Base-by-base conservation (phyloP, 2,888 invertebrate genomes). In the Axea sp. region DNA sequence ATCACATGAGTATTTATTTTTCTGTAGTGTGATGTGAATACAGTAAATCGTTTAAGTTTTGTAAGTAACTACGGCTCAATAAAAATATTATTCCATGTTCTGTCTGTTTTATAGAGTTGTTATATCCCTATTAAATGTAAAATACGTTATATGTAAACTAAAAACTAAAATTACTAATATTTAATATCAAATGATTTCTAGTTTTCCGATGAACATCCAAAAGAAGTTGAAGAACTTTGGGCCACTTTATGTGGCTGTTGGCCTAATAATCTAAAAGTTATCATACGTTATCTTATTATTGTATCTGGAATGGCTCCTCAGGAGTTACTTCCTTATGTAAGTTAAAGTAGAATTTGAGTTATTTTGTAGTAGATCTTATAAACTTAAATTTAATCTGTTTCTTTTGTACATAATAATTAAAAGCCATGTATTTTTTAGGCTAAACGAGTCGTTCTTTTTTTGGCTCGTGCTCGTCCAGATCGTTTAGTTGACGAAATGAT, bases 281-380 rank as follows among this genome's bases (percentile, higher is more conserved):
- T 99, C 82, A 93, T 99, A 75, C 92, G 98, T 0, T 71, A 71
- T 11, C 91, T 99, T 76, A 94, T 98, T 82, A 98, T 99, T 80
- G 93, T 99, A 68, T 96, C 97, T 7, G 97, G 98, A 57, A 95
- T 99, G 93, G 97, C 99, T n/a, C 98, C 99, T 5, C 94, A 93
- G 79, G 96, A 97, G 86, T 90, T 99, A 1, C 89, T 99, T 39
- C 94, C 95, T 28, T 96, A 95, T 86, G 97, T 97, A 89, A 93
- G 94, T 92, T 17, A n/a, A 14, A 17, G 8, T 5, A 37, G n/a
- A n/a, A n/a, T n/a, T n/a, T n/a, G n/a, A n/a, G n/a, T n/a, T n/a
- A n/a, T n/a, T n/a, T n/a, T n/a, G n/a, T n/a, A n/a, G n/a, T n/a
- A n/a, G n/a, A n/a, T n/a, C n/a, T n/a, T n/a, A n/a, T n/a, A n/a